These are phyloP conservation scores for Sparus aurata DNA, from an alignment of 2,797 vertebrate species.

Conservation along the genomic window DNA sequence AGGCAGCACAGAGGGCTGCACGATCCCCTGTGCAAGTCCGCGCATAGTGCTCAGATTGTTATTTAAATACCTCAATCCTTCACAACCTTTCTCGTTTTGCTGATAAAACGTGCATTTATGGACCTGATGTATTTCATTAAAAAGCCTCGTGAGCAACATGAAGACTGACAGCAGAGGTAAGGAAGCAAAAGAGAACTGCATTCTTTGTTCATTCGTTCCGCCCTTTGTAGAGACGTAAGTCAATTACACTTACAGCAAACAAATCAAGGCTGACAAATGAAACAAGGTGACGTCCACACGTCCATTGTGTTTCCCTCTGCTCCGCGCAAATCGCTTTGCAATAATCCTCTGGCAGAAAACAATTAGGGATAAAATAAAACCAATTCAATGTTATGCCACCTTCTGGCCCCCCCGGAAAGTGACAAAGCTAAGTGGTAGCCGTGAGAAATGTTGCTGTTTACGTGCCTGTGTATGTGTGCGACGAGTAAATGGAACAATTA, in stretches of 20 bases:
- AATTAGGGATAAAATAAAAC: slow-evolving; percentile 79
- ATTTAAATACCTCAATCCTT: slow-evolving; percentile 8
- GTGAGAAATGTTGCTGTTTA: slow-evolving; percentile 68
- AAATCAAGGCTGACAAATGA: slow-evolving; percentile 82
- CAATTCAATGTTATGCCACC: slow-evolving; percentile 70
- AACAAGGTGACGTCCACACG: slow-evolving; percentile 68
- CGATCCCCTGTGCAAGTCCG: neutral
- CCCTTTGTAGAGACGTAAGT: slow-evolving; percentile 65
- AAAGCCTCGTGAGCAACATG: slow-evolving; percentile 10
- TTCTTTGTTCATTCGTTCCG: slow-evolving; percentile 59
- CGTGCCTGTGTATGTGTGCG: neutral
- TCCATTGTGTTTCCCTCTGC: slow-evolving; percentile 58
- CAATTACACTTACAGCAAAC: slow-evolving; percentile 78
- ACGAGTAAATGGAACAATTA: slow-evolving; percentile 51
- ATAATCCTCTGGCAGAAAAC: slow-evolving; percentile 77
- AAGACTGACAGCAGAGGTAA: slow-evolving; percentile 10
- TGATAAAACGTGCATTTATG: neutral
- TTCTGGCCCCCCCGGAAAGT: slow-evolving; percentile 55
- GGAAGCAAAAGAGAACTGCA: slow-evolving; percentile 21
- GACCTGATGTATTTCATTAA: neutral
- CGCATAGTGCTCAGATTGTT: neutral
- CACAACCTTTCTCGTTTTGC: neutral
- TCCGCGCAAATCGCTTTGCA: slow-evolving; percentile 73
- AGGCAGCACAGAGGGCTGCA: slow-evolving; percentile 25
- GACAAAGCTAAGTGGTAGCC: slow-evolving; percentile 69